These are phyloP conservation scores for Leptosomus discolor DNA, from an alignment of 2,113 vertebrate genomes.

Conservation along the genomic window DNA sequence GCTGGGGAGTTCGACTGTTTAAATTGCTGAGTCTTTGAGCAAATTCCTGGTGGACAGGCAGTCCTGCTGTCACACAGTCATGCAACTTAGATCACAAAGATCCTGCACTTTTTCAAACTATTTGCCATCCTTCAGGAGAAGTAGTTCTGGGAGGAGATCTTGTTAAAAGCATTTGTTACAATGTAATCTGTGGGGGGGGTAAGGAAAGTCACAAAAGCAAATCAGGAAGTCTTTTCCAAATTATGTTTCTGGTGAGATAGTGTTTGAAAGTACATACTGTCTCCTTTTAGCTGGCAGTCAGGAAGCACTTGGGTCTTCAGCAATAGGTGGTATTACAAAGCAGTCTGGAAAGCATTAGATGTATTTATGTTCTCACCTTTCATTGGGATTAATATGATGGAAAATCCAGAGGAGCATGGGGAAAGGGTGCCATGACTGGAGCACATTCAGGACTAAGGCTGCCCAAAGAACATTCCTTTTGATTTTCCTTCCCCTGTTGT, in stretches of 20 bases:
- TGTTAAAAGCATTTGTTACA: slow-evolving; percentile 1
- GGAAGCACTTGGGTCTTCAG: background rate
- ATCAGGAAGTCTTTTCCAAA: background rate
- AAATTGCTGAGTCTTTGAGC: slow-evolving; percentile 47
- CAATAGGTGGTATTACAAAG: background rate
- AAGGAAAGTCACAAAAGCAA: background rate
- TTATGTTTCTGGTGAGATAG: background rate
- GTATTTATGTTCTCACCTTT: background rate
- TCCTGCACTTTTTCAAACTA: slow-evolving; percentile 19
- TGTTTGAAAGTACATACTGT: background rate
- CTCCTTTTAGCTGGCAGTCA: background rate
- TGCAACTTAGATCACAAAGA: slow-evolving; percentile 10
- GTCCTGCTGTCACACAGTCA: slow-evolving; percentile 35
- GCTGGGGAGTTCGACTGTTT: slow-evolving; percentile 16
- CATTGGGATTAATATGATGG: background rate
- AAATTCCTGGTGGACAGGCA: slow-evolving; percentile 47
- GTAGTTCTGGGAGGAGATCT: background rate
- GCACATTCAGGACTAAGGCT: background rate
- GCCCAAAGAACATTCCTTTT: background rate
- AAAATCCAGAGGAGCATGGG: background rate
- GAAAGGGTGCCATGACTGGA: background rate
- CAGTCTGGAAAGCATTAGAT: background rate
- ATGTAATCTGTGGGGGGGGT: background rate
- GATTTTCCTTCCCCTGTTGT: background rate
- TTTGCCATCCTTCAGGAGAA: background rate